Evolutionary conservation across 2,888 invertebrate species (phyloP), one percentile per base, ranked within the genome.

Genomic region (Zygothrica quintamaculata): DNA sequence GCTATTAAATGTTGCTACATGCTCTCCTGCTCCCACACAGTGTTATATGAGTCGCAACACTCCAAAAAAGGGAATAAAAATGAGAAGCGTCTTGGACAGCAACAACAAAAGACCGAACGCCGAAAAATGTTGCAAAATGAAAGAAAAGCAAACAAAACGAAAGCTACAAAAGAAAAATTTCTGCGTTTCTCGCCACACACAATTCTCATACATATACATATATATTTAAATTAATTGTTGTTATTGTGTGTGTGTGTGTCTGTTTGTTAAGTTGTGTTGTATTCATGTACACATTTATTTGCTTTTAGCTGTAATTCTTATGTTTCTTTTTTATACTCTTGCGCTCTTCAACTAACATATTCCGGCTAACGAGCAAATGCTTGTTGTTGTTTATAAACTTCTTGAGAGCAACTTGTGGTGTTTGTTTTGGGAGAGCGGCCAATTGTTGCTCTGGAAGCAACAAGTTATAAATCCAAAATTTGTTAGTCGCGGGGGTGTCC

Each of bases 1-100:
- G 81, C 81, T 87, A 81, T 77, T 81, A 86, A 55, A 77, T 66
- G 64, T 84, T 55, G 57, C 53, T 47, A 59, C 60, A 48, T 58
- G 73, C 76, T 58, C 65, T 84, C 79, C 60, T 72, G 66, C 79
- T 85, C 69, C 62, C 69, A 64, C 85, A 65, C 74, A 70, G 79
- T 90, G 89, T 89, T 90, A 90, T 90, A 90, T 89, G 90, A 90
- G 89, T 90, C 90, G 72, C 90, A 90, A 90, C 90, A 90, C 90
- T 72, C 90, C 90, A 90, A 90, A 90, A 90, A 90, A 90, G 90
- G 90, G 90, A 90, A 90, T 90, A 89, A 90, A 90, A 88, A 88
- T 84, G 86, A 79, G 87, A 78, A 86, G 77, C 81, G 65, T 84
- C 82, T 79, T 77, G 57, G 62, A 74, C 81, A 77, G 73, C 76